Base-by-base conservation (phyloP, 2,113 vertebrate genomes). In the Alectura lathami region DNA sequence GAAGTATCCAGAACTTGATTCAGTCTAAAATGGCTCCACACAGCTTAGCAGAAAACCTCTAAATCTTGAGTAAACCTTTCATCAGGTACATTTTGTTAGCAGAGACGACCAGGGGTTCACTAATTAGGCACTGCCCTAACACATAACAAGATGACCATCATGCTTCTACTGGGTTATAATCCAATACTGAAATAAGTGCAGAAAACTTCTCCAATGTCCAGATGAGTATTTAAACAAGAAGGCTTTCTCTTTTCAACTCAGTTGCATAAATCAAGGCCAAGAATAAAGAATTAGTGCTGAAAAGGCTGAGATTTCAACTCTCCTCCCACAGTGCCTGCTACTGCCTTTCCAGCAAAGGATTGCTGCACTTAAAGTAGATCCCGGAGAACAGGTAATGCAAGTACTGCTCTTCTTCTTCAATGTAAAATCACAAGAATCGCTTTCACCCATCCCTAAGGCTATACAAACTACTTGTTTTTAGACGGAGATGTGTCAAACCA, bases 401-500 rank as follows among this genome's bases (percentile, higher is more conserved):
- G 40, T 15, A 40, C 27, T 67, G 20, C 5, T 78, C 43, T 51
- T 68, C 47, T 67, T 43, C 48, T 85, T 76, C 57, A 60, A 50
- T 42, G n/a, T 3, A 68, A 90, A 83, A n/a, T 22, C 63, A 36
- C 23, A 3, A 51, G 21, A 76, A 76, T 22, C 23, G 83, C 53
- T 60, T 90, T 51, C 63, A 73, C 21, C 6, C 30, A 24, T 1
- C 3, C 21, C 9, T n/a, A 57, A 40, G 18, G 68, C 67, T 53
- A 34, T 6, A 62, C 12, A 29, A 93, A 86, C 59, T 15, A 23
- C 48, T 18, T 63, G 8, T 0, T 38, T 92, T 84, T 21, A 34
- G 23, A 63, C 42, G 18, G 29, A 73, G 17, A 40, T 1, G 0
- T 8, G 11, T 23, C 51, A 54, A n/a, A n/a, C n/a, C n/a, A 51